Percentiles rank a stretch among this genome's conserved stretches.
These are phyloP conservation scores for Therioaphis trifolii DNA, from an alignment of 2,888 invertebrate genomes.

Conservation along the genomic window DNA sequence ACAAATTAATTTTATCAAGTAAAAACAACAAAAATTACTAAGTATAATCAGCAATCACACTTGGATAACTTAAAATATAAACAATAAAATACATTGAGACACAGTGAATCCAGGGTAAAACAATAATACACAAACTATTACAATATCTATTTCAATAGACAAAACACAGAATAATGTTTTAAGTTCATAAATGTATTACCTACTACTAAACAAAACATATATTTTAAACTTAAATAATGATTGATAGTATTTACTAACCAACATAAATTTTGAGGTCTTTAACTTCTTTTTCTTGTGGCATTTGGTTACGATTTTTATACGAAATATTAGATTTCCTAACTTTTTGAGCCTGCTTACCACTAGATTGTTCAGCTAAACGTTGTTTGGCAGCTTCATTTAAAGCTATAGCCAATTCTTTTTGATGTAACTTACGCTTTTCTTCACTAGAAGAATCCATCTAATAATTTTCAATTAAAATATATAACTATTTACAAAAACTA, in stretches of 20 bases:
- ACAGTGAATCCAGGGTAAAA: no score
- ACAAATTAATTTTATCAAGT: background rate
- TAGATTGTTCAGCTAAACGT: conserved; percentile 83
- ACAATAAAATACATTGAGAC: no score
- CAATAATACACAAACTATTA: no score
- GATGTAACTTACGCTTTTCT: conserved; percentile 96
- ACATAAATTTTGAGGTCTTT: conserved; percentile 94
- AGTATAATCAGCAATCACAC: no score
- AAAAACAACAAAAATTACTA: no score
- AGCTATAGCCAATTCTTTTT: conserved; percentile 89
- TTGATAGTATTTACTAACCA: conserved; percentile 72
- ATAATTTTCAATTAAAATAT: background rate
- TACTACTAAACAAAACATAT: no score
- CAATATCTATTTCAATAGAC: no score
- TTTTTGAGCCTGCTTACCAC: conserved; percentile 87
- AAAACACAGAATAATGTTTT: no score
- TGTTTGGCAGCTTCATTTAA: conserved; percentile 94
- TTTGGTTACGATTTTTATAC: conserved; percentile 90
- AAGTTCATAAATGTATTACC: no score
- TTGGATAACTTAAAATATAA: no score
- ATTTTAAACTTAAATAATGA: no score
- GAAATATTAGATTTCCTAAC: conserved; percentile 94
- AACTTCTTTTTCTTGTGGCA: conserved; percentile 94
- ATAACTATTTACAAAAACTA: background rate
- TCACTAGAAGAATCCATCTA: conserved; percentile 79